Conservation (phyloP, 1,140 invertebrate species). For the Sesamia nonagrioides region DNA sequence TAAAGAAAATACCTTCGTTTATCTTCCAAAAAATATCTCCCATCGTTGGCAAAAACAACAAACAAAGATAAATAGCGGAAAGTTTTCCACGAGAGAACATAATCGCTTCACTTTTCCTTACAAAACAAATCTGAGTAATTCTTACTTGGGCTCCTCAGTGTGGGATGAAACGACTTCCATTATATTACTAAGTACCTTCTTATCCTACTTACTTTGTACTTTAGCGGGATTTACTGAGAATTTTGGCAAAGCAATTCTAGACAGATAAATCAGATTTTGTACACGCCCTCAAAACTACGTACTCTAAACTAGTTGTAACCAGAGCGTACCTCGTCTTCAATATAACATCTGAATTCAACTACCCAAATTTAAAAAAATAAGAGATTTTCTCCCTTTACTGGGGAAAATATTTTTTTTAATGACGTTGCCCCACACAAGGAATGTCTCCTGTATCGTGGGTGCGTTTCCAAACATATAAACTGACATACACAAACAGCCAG, state of each 20-base stretch:
- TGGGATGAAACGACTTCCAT: neutral
- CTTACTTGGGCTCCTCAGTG: slow-evolving; percentile 12
- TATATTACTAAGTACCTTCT: neutral
- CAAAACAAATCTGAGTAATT: slow-evolving; percentile 25
- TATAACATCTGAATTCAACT: too few species aligned
- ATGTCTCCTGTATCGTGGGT: too few species aligned
- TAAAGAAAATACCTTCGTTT: slow-evolving; percentile 3
- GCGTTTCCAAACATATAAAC: too few species aligned
- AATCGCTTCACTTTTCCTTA: slow-evolving; percentile 24
- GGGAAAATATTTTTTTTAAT: too few species aligned
- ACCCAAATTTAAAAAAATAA: too few species aligned
- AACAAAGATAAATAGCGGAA: slow-evolving; percentile 27
- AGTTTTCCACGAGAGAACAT: slow-evolving; percentile 17
- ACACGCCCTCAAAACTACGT: too few species aligned
- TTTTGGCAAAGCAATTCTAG: neutral
- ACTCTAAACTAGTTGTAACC: too few species aligned
- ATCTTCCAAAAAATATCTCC: neutral
- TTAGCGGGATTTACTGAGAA: neutral
- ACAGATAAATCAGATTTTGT: too few species aligned
- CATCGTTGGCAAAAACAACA: slow-evolving; percentile 4
- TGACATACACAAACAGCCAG: too few species aligned
- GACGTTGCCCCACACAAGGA: too few species aligned
- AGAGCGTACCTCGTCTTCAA: too few species aligned
- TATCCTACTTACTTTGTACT: neutral
- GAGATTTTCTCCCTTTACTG: too few species aligned